Evolutionary conservation across 2,113 vertebrate species (phyloP).

Genomic region (Cricetomys ansorgei): DNA sequence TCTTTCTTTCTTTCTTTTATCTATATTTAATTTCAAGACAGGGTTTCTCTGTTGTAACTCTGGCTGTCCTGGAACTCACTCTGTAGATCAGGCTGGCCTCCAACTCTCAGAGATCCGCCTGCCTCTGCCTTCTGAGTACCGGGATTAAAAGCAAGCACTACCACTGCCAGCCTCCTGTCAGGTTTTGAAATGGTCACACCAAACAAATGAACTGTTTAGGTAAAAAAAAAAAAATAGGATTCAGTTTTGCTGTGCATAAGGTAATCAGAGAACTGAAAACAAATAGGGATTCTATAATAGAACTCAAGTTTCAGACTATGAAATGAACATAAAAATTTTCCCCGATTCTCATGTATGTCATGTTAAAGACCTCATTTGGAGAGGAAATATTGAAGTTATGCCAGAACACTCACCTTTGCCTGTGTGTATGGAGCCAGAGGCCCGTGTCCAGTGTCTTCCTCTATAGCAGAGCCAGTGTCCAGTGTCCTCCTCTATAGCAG

Average conservation of each 20-base stretch:
- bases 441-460: background rate
- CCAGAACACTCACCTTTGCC: too few relatives aligned
- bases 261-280: background rate
- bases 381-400: background rate
- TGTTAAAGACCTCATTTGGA: background rate
- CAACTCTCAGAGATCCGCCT: too few relatives aligned
- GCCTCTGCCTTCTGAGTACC: too few relatives aligned
- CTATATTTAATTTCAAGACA: too few relatives aligned
- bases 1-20: too few relatives aligned
- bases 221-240: background rate
- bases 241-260: background rate
- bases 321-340: background rate
- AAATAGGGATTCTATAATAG: background rate
- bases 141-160: too few relatives aligned
- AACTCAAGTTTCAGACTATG: background rate
- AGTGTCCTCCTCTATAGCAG: too few relatives aligned
- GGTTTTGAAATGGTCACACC: background rate
- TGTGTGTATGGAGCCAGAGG: background rate
- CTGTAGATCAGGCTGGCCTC: too few relatives aligned
- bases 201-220: constrained; percentile 15
- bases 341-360: background rate
- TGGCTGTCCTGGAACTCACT: too few relatives aligned
- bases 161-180: too few relatives aligned
- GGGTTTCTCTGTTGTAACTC: too few relatives aligned
- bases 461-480: too few relatives aligned